phyloP scores from a whole-genome alignment of 92 coral and sea anemone genomes.

The Bergia sp. region DNA sequence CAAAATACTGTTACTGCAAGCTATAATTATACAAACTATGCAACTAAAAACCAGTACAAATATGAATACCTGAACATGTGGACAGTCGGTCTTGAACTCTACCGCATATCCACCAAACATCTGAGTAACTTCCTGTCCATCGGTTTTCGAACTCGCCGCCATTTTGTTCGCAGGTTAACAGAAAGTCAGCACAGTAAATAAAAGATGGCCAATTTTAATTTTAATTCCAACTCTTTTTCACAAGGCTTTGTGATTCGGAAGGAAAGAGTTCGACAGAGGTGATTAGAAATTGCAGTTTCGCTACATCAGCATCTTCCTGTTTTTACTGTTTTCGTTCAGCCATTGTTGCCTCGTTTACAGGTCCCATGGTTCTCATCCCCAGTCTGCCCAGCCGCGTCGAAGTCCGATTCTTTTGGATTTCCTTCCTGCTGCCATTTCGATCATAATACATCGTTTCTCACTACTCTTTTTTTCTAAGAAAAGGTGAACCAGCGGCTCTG shows the following conservation, averaged over 20 bases:
- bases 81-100: conserved; percentile 86
- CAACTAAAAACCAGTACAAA: neutral
- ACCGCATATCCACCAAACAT: conserved; percentile 72
- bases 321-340: neutral
- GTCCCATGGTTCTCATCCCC: neutral
- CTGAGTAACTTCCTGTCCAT: neutral
- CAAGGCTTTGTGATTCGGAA: neutral
- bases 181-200: neutral
- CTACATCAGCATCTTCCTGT: neutral
- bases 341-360: neutral
- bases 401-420: no score
- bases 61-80: conserved; percentile 83
- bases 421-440: no score
- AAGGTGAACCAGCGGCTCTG: no score
- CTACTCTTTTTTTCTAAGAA: no score
- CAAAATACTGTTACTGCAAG: neutral
- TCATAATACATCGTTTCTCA: no score
- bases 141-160: neutral
- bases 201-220: neutral
- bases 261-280: no score
- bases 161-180: neutral
- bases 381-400: neutral
- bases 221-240: neutral
- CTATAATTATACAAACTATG: neutral
- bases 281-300: neutral